These are phyloP conservation scores for Reticulitermes lucifugus DNA, from an alignment of 2,888 invertebrate species.

Conservation along the genomic window DNA sequence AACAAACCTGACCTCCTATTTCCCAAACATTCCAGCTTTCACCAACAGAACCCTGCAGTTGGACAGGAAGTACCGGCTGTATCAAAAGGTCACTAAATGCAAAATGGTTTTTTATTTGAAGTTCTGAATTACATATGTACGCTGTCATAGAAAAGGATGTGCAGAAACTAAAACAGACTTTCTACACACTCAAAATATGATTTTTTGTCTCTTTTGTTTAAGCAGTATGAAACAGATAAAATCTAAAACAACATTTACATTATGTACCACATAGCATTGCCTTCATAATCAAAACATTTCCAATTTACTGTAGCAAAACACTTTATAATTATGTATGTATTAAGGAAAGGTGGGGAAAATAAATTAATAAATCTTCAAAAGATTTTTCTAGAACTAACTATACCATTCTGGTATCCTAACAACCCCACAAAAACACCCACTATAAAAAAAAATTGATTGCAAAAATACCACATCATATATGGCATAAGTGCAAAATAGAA, in stretches of 20 bases:
- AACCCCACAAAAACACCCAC: neutral
- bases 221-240: neutral
- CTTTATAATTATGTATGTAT: neutral
- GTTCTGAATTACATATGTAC: neutral
- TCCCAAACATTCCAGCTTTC: no score
- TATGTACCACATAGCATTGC: neutral
- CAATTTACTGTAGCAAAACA: slow-evolving; percentile 3
- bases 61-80: neutral
- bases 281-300: neutral
- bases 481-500: neutral
- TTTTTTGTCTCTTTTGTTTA: neutral
- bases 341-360: slow-evolving; percentile 19
- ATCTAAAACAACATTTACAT: neutral
- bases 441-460: slow-evolving; percentile 4
- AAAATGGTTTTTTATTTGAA: neutral
- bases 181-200: neutral
- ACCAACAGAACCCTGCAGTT: no score
- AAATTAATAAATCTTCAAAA: slow-evolving; percentile 17
- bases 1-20: no score
- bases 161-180: neutral
- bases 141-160: neutral
- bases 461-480: slow-evolving; percentile 26
- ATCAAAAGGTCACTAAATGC: slow-evolving; percentile 23
- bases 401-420: slow-evolving; percentile 18
- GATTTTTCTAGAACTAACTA: neutral